Evolutionary conservation across 2,888 invertebrate species (phyloP).

Genomic region (Ptychoptera contaminata): DNA sequence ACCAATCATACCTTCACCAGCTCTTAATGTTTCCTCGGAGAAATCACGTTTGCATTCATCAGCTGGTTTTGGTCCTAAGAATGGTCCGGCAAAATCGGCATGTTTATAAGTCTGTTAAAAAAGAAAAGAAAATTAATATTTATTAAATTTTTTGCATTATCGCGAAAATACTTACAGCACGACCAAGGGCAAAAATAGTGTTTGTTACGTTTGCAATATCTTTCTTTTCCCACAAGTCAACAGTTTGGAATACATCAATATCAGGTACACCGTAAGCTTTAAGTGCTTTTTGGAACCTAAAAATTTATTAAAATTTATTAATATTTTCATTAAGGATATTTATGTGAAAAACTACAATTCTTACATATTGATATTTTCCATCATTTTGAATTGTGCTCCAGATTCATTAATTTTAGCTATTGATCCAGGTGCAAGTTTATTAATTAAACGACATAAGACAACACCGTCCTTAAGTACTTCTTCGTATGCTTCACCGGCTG

Average conservation of each 20-base stretch:
- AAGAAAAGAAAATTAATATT: constrained; percentile 2
- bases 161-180: constrained; percentile 43
- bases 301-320: constrained; percentile 22
- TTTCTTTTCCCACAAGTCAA: constrained; percentile 91
- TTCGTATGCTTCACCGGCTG: constrained; percentile 63
- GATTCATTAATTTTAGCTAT: constrained; percentile 81
- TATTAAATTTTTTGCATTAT: background rate
- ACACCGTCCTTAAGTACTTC: constrained; percentile 85
- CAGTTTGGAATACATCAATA: constrained; percentile 91
- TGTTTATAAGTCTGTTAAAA: constrained; percentile 61
- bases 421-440: constrained; percentile 79
- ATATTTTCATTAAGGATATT: background rate
- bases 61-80: constrained; percentile 85
- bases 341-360: background rate
- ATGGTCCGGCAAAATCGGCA: constrained; percentile 71
- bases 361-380: constrained; percentile 87
- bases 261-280: constrained; percentile 79
- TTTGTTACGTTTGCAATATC: constrained; percentile 74
- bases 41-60: constrained; percentile 91
- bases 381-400: constrained; percentile 97
- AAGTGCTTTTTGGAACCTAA: constrained; percentile 64
- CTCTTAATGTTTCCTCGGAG: constrained; percentile 76
- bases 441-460: constrained; percentile 85
- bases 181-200: constrained; percentile 72
- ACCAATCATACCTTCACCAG: constrained; percentile 79